Evolutionary conservation across 2,113 vertebrate genomes (phyloP), one percentile per base, ranked within the genome.

Genomic region (Mobula hypostoma): DNA sequence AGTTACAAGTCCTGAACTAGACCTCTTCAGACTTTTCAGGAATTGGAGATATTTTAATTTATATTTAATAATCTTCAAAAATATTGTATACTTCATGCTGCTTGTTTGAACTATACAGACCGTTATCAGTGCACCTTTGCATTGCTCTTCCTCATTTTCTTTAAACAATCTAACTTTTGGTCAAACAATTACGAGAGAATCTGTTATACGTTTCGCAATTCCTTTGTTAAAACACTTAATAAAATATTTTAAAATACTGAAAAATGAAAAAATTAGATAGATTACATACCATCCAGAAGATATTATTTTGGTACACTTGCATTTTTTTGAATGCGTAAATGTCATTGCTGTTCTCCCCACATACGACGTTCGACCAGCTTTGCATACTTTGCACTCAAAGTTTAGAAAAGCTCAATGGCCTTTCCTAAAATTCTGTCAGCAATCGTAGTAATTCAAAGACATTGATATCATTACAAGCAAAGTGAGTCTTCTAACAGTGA

Each of bases 101-200:
- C 15, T 66, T 90, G 29, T 11, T 66, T 14, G 29, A 15, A 68
- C 29, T 66, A 66, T 63, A 68, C 61, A 36, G 24, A 56, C 40
- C 15, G 56, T 88, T 88, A 88, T 63, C 83, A 63, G 83, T 63
- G 29, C 85, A 90, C n/a, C 61, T 66, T 32, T 63, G 32, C 83
- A n/a, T 88, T 90, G 61, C 68, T 90, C 61, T n/a, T 56, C 5
- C 85, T 68, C 66, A 68, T 66, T 90, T 90, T 68, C 85, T 68
- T 68, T 32, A 68, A 88, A 17, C 29, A 66, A 90, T 19, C 15
- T 7, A 66, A 90, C 61, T 66, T 66, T 63, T 32, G n/a, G 17
- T 17, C 85, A 32, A 66, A 90, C 66, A 32, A 19, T 66, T 63
- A 12, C 7, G 29, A 14, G 58, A 63, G 85, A 32, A 32, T 88